Conservation (phyloP, 1,140 invertebrate species). For the Nasonia giraulti region DNA sequence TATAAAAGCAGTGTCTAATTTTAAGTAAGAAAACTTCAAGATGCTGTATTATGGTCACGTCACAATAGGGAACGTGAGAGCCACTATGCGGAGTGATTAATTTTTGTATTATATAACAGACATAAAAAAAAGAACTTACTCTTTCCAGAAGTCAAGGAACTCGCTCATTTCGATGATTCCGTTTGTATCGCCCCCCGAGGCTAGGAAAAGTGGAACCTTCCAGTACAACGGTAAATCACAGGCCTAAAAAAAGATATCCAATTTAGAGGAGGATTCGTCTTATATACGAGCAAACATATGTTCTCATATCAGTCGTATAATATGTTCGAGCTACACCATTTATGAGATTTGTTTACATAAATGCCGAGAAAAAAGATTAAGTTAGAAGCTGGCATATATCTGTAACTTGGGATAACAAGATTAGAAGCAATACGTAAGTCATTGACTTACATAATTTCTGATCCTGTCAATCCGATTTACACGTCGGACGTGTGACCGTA, state of each 20-base stretch:
- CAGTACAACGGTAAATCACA: conserved; percentile 93
- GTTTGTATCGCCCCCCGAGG: conserved; percentile 84
- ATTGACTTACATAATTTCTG: not conserved
- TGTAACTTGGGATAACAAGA: not conserved
- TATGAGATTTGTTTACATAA: not conserved
- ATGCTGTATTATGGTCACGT: not conserved
- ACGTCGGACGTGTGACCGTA: not conserved
- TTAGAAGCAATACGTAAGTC: not conserved
- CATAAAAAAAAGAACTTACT: conserved; percentile 76
- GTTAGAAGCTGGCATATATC: not conserved
- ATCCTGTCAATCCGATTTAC: not conserved
- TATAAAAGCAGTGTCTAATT: too few relatives aligned
- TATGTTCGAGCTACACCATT: too few relatives aligned
- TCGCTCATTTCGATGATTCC: conserved; percentile 85
- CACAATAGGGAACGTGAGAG: not conserved
- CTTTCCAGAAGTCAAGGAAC: conserved; percentile 93
- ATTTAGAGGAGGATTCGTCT: conserved; percentile 24
- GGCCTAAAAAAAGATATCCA: conserved; percentile 69
- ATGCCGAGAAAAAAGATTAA: not conserved
- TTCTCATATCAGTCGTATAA: too few relatives aligned
- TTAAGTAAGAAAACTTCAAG: too few relatives aligned
- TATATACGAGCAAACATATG: not conserved
- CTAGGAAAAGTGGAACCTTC: conserved; percentile 94
- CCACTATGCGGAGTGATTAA: not conserved
- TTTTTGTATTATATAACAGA: conserved; percentile 28